Evolutionary conservation across 2,797 vertebrate genomes (phyloP).

Genomic region (Sebastes vulpes): DNA sequence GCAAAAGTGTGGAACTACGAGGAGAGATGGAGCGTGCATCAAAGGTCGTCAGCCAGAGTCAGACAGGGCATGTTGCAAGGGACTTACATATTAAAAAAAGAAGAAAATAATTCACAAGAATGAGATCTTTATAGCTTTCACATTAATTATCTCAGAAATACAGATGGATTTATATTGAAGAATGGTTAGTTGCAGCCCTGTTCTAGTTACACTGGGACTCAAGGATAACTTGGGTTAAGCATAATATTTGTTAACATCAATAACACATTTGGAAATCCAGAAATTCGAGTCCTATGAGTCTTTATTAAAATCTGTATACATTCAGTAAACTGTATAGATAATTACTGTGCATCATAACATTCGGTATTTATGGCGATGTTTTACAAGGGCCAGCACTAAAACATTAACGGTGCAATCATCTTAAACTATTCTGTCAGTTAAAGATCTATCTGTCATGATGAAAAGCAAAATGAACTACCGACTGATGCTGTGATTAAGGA

Average conservation of each 20-base stretch:
- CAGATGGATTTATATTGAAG: background rate
- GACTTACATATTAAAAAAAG: background rate
- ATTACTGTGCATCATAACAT: background rate
- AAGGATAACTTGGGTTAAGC: background rate
- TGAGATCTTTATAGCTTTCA: background rate
- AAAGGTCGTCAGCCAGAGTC: background rate
- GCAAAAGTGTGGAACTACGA: background rate
- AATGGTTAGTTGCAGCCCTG: background rate
- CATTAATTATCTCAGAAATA: background rate
- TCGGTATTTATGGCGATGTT: background rate
- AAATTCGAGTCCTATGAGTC: background rate
- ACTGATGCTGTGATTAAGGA: slow-evolving; percentile 37
- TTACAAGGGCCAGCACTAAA: background rate
- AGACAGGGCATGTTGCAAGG: background rate
- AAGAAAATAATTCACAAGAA: background rate
- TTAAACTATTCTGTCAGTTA: background rate
- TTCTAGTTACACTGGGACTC: background rate
- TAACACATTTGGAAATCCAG: background rate
- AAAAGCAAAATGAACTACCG: background rate
- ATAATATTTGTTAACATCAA: background rate
- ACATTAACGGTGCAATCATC: background rate
- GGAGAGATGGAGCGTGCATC: background rate
- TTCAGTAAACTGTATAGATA: background rate
- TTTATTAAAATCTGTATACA: background rate
- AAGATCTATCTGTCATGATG: background rate